Base-by-base conservation (phyloP, 1,140 invertebrate species). In the Drosophila kohkoa region DNA sequence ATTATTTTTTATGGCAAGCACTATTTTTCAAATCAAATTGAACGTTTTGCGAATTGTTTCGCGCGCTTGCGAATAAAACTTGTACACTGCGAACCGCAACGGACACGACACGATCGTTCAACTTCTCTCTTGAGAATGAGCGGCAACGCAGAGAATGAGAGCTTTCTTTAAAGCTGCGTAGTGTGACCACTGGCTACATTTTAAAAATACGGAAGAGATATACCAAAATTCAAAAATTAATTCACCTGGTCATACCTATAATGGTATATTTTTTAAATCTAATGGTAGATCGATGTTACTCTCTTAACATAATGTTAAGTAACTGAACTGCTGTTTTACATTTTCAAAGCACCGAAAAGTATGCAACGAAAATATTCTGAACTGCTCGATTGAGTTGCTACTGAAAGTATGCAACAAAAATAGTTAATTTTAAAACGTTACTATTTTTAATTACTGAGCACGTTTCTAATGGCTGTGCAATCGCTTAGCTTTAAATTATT, bases 61-160 rank as follows among this genome's bases (percentile, higher is more conserved):
- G 65, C 65, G 65, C 65, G 48, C 71, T 20, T 41, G 8, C 45
- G 6, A 55, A 28, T 38, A 41, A 28, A 13, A 70, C 16, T 41
- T 55, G 1, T 5, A 7, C 15, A 13, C 35, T 25, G 4, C 63
- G 10, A 10, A 45, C 41, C 41, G 35, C 16, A 20, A 30, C 30
- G 69, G 55, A 28, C 16, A 59, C 35, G 32, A 28, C 45, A 15
- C 67, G 67, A 75, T 70, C 67, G 59, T 58, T 64, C 67, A 28
- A 15, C 15, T 58, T 25, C 30, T 64, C 32, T 11, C 41, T 52
- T 25, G 41, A 28, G 67, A 75, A 75, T 75, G 67, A 70, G 43
- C 41, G 38, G 28, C 62, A 43, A 32, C 52, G 35, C 16, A 32
- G 30, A 38, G 35, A 38, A 15, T 1, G 35, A 38, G 35, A 38